Base-by-base conservation (phyloP, 2,797 vertebrate species). In the Mormyrus hasselquistii region DNA sequence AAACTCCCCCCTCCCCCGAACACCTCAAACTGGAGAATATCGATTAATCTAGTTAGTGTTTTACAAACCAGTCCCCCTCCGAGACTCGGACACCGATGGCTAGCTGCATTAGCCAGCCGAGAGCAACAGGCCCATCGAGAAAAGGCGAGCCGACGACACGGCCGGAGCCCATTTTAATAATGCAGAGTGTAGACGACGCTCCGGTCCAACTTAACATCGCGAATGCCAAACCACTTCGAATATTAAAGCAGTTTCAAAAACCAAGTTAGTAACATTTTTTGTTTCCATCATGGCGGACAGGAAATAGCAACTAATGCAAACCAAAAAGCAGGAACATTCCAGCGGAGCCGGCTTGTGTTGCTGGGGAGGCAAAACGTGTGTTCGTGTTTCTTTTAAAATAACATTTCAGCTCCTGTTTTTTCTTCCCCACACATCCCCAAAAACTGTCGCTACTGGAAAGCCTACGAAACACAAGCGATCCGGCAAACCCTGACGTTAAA, bases 331-430 rank as follows among this genome's bases (percentile, higher is more conserved):
- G 88, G 94, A 94, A 95, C 95, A 95, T 96, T 96, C 96, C 95
- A 95, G 95, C 89, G 94, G 94, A 95, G 95, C 96, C 95, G 96
- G 96, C 93, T 95, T 92, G 91, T 91, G 92, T 92, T 92, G 91
- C 90, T 62, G 62, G 41, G 83, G 79, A 57, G 62, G 57, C 59
- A 25, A 88, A 76, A 76, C 47, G 53, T 86, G 44, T 84, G 83
- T 73, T 87, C 50, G 47, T 52, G 19, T 38, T 76, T 86, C 44
- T 49, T 50, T 83, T 85, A 62, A 41, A 84, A 44, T 22, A 16
- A 9, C 83, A 85, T 69, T 69, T 29, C 84, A 73, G 84, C 25
- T 22, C 8, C 2, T 69, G 19, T 65, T 88, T 25, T 59, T 0
- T 5, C 55, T 29, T 29, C 12, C 4, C 16, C 6, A 29, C 25